Percentiles rank a stretch among this genome's conserved stretches.
These are phyloP conservation scores for Sebastes aleutianus DNA, from an alignment of 2,797 vertebrate species.

Conservation along the genomic window DNA sequence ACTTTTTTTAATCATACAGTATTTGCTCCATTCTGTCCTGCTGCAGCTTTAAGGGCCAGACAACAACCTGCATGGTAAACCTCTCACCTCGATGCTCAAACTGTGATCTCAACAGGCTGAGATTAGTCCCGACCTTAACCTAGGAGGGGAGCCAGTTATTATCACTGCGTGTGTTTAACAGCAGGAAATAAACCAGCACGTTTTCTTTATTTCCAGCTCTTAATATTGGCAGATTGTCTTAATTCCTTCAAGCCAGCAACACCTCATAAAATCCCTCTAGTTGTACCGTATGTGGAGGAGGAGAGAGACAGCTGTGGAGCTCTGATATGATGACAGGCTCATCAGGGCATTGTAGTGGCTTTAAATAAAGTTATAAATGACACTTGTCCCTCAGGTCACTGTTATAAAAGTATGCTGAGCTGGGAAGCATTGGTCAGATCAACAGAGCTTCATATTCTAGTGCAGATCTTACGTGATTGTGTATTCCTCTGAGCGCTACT, in stretches of 20 bases:
- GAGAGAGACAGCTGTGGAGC: background rate
- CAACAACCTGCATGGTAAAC: background rate
- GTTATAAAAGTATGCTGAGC: background rate
- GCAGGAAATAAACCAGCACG: background rate
- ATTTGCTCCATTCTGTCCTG: too few relatives aligned
- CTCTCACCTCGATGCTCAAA: background rate
- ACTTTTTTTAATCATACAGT: too few relatives aligned
- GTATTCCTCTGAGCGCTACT: background rate
- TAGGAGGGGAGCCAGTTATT: background rate
- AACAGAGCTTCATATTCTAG: background rate
- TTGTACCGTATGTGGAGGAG: background rate
- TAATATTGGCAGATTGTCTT: background rate
- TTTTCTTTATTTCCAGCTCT: slow-evolving; percentile 11
- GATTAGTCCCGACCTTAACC: background rate
- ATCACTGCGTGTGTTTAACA: slow-evolving; percentile 35
- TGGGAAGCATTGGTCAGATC: background rate
- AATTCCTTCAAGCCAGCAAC: slow-evolving; percentile 7
- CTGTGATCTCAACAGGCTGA: slow-evolving; percentile 13
- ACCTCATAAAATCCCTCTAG: slow-evolving; percentile 19
- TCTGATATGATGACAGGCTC: too few relatives aligned
- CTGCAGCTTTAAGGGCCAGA: background rate
- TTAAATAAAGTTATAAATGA: background rate
- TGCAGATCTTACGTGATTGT: background rate
- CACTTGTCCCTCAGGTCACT: background rate
- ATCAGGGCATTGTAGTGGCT: background rate